A percentile compares a stretch with the other conserved stretches of the same genome.
Evolutionary conservation across 2,797 vertebrate species (phyloP).

Genomic region (Brachyrhaphis roseni): DNA sequence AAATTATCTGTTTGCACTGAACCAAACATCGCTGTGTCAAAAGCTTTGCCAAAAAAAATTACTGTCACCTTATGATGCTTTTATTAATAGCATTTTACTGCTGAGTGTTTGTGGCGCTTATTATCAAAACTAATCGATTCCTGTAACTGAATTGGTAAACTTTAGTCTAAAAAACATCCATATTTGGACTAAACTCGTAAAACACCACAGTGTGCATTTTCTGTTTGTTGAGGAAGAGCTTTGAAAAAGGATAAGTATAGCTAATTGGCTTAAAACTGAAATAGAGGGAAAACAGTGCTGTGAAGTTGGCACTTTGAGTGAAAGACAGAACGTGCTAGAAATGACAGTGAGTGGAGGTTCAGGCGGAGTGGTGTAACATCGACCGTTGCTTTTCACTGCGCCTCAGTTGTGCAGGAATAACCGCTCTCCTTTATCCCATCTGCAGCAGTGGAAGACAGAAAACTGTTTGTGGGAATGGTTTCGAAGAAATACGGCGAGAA

Average conservation of each 20-base stretch:
- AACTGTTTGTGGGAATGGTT: constrained; percentile 98
- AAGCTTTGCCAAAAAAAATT: background rate
- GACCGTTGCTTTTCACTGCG: constrained; percentile 21
- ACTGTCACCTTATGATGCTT: background rate
- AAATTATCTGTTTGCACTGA: background rate
- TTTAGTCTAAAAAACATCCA: background rate
- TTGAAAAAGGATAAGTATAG: background rate
- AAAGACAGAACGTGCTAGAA: constrained; percentile 42
- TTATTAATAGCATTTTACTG: background rate
- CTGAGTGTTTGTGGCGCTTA: background rate
- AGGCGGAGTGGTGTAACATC: constrained; percentile 33
- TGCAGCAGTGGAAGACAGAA: constrained; percentile 97
- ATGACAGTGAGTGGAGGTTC: constrained; percentile 26
- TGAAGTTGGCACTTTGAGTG: constrained; percentile 40
- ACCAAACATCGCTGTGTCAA: background rate
- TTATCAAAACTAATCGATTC: background rate
- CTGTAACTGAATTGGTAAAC: background rate
- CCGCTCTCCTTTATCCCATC: constrained; percentile 33
- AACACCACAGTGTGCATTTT: background rate
- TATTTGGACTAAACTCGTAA: background rate
- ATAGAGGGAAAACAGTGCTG: constrained; percentile 41
- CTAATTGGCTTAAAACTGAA: constrained; percentile 3
- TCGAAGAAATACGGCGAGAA: constrained; percentile 99
- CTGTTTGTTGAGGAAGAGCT: background rate
- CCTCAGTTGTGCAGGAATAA: constrained; percentile 37